These are phyloP conservation scores for Leptoclinus maculatus DNA, from an alignment of 2,797 vertebrate genomes.

Conservation along the genomic window DNA sequence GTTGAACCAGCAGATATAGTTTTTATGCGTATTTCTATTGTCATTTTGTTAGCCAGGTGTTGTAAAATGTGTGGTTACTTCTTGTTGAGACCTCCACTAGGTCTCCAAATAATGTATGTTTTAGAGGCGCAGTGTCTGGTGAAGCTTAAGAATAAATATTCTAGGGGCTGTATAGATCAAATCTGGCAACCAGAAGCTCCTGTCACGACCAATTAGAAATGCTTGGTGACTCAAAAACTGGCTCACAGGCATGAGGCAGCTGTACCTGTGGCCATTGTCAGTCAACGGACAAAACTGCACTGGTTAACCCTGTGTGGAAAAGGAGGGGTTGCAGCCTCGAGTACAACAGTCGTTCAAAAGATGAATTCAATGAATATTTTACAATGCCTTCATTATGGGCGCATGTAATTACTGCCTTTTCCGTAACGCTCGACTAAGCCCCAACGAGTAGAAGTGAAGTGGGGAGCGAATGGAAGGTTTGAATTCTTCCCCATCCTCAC, in stretches of 20 bases:
- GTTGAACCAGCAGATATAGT: not conserved
- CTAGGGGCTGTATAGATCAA: conserved; percentile 63
- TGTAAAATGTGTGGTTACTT: conserved; percentile 5
- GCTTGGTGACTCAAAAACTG: conserved; percentile 65
- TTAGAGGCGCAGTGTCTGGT: conserved; percentile 31
- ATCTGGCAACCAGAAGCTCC: conserved; percentile 75
- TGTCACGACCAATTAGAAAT: conserved; percentile 78
- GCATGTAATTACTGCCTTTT: conserved; percentile 74
- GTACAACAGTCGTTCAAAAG: conserved; percentile 46
- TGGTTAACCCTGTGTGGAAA: conserved; percentile 34
- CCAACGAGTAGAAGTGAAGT: conserved; percentile 55
- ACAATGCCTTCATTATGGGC: conserved; percentile 66
- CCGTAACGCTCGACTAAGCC: conserved; percentile 63
- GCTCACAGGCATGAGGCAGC: conserved; percentile 56
- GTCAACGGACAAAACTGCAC: conserved; percentile 57
- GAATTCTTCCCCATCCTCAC: conserved; percentile 45
- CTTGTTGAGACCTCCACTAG: conserved; percentile 24
- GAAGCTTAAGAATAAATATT: conserved; percentile 65
- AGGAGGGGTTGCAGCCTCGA: conserved; percentile 8
- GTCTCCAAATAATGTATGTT: conserved; percentile 51
- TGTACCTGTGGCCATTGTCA: conserved; percentile 72
- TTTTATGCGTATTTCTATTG: conserved; percentile 2
- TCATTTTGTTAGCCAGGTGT: conserved; percentile 17
- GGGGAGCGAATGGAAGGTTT: conserved; percentile 37
- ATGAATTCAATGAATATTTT: conserved; percentile 76